Base-by-base conservation (phyloP, 1,140 invertebrate genomes). In the Mycetomoellerius zeteki region DNA sequence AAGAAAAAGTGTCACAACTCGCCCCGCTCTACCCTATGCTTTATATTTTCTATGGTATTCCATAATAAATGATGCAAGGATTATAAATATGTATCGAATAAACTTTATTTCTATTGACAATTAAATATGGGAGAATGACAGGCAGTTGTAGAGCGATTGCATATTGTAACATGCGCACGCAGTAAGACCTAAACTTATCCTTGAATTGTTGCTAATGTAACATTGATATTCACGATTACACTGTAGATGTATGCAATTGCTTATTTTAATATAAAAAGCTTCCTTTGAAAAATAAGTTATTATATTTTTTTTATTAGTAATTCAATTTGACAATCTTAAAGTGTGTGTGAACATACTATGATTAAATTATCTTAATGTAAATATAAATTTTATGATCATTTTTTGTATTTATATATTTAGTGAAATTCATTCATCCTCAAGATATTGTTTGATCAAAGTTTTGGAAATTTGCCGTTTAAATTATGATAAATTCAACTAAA, bases 41-140 rank as follows among this genome's bases (percentile, higher is more conserved):
- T 10, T 14, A 16, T 27, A 56, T 69, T 33, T 67, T 30, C 8
- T 24, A 4, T 12, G 1, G 0, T 14, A 80, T 54, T 54, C 6
- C 4, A 67, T 0, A 8, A 54, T 80, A 69, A 69, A 54, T 80
- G 54, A 62, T 54, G 0, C 10, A n/a, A 2, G 14, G 14, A 67
- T 33, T 80, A 80, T 37, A 54, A 54, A 54, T 24, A 52, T 27
- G 1, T 37, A 69, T 80, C 33, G 0, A 80, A 24, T 69, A 37
- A 80, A 54, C 2, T 80, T 76, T 62, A 77, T 62, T 77, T 77
- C 12, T 16, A 43, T 77, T 47, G 16, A n/a, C 30, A 50, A 76
- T 62, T 77, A 14, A 78, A 30, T 65, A 50, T 47, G 5, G 1
- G 1, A 5, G 12, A 47, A 78, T 50, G 58, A n/a, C 7, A n/a